Conservation (phyloP, 2,797 vertebrate genomes). For the Rhyacichthys aspro region DNA sequence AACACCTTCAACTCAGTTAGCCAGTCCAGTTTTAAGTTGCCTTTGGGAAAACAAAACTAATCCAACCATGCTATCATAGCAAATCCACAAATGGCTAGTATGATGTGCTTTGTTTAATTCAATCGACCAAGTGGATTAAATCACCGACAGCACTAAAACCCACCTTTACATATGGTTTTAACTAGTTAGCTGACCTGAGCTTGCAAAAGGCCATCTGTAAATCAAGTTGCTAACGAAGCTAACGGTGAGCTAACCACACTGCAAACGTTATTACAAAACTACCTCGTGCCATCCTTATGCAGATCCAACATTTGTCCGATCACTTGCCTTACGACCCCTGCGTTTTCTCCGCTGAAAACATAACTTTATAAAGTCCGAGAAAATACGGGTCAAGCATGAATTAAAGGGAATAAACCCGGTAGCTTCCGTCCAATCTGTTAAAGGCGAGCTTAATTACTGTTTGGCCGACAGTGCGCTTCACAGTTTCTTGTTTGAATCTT, state of each 20-base stretch:
- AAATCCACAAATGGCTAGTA: not conserved
- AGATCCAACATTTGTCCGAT: not conserved
- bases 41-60: not conserved
- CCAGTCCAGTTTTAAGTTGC: not conserved
- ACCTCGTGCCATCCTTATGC: not conserved
- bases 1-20: constrained; percentile 9
- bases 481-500: no score
- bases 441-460: constrained; percentile 41
- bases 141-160: no score
- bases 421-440: constrained; percentile 44
- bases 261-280: not conserved
- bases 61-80: not conserved
- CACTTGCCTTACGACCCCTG: constrained; percentile 33
- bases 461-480: constrained; percentile 2
- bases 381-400: constrained; percentile 12
- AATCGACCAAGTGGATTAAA: not conserved
- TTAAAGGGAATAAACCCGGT: constrained; percentile 58
- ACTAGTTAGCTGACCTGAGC: constrained; percentile 42
- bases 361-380: constrained; percentile 30
- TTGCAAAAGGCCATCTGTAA: constrained; percentile 35
- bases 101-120: no score
- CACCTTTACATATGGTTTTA: not conserved
- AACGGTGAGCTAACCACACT: constrained; percentile 47
- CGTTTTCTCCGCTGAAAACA: constrained; percentile 20
- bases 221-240: constrained; percentile 49